Evolutionary conservation across 1,140 invertebrate species (phyloP), one percentile per base, ranked within the genome.

Genomic region (Caenorhabditis elegans): DNA sequence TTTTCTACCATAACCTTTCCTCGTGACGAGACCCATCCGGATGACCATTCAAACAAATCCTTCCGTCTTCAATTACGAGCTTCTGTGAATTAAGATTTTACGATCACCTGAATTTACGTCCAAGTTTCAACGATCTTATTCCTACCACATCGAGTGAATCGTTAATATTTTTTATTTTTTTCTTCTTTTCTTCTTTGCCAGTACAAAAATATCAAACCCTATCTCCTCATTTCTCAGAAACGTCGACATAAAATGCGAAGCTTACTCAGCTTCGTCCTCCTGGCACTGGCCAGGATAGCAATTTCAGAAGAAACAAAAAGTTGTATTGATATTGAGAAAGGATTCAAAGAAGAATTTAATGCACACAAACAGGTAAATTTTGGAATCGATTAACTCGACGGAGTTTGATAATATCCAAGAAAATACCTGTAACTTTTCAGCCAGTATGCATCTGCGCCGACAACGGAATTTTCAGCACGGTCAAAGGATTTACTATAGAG

Each of bases 281-380:
- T 70, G 5, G 24, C 28, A 8, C n/a, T 70, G 6, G 28, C 28
- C 60, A 70, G 60, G 60, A 70, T 70, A 70, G 34, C 60, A 6
- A 2, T 22, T 11, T 39, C 60, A 1, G 60, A 70, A 39, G n/a
- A 39, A 3, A 70, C 36, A 22, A 70, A 15, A 39, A 39, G 10
- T 70, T 70, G 60, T n/a, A n/a, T 22, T 43, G 60, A 36, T 22
- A 70, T 70, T 39, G 60, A 70, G 39, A 39, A 70, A 70, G 60
- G 60, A 39, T 70, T 70, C 19, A 39, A 8, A 10, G n/a, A 70
- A 3, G 60, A 43, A n/a, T 8, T 34, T 26, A 65, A 65, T n/a
- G 13, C 55, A 15, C 55, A 34, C 31, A 17, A 65, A 36, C 28
- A 53, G 24, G 49, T 53, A 53, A 53, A 26, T 6, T 8, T 2